Evolutionary conservation across 53 echinoderm and acorn worm genomes (phyloP).

Genomic region (Temnopleurus reevesii): DNA sequence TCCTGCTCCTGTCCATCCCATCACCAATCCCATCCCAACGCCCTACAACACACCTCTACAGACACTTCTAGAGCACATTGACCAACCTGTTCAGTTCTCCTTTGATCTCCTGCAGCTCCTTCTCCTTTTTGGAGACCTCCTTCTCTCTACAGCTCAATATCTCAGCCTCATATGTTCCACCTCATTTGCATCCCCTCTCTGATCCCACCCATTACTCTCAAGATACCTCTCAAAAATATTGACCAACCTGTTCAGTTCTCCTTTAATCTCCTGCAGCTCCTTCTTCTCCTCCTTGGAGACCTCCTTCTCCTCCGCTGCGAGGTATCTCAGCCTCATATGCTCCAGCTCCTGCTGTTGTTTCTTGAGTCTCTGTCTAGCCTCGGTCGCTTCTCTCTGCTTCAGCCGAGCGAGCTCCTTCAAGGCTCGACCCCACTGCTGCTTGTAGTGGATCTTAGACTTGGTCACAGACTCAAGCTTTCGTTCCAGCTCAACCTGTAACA

Average conservation of each 20-base stretch:
- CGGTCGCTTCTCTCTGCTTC: conserved; percentile 86
- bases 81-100: conserved; percentile 83
- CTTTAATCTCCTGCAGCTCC: conserved; percentile 93
- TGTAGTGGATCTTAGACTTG: conserved; percentile 97
- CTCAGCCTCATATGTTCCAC: conserved; percentile 95
- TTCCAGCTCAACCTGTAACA: conserved; percentile 84
- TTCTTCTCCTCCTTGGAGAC: conserved; percentile 84
- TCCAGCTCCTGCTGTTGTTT: conserved; percentile 95
- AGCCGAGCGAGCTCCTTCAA: conserved; percentile 91
- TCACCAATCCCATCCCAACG: conserved; percentile 77
- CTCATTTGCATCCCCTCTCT: conserved; percentile 80
- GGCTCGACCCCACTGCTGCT: conserved; percentile 98
- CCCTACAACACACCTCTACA: conserved; percentile 93
- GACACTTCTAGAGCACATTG: conserved; percentile 90
- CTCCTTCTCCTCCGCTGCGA: conserved; percentile 97
- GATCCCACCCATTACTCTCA: conserved; percentile 83
- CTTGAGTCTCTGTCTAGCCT: conserved; percentile 85
- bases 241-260: conserved; percentile 79
- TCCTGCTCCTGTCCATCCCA: conserved; percentile 88
- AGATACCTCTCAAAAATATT: conserved; percentile 70
- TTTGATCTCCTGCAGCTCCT: conserved; percentile 92
- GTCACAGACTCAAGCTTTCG: conserved; percentile 87
- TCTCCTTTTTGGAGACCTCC: conserved; percentile 88
- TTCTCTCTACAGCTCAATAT: conserved; percentile 96
- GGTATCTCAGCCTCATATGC: conserved; percentile 94